Base-by-base conservation (phyloP, 2,888 invertebrate species). In the Amphimallon solstitiale region DNA sequence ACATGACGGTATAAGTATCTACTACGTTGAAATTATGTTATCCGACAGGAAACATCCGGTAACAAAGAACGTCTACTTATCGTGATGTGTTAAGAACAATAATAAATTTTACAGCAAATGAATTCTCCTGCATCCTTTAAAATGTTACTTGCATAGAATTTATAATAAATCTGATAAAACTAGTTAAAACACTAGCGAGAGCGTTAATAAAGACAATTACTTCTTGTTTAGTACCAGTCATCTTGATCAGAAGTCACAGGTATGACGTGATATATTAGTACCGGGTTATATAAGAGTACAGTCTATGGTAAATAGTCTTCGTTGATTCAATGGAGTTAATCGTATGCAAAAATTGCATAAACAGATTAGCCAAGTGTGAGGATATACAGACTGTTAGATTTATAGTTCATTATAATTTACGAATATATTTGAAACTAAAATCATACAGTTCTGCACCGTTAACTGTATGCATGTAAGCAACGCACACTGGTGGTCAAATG, bases 101-200 rank as follows among this genome's bases (percentile, higher is more conserved):
- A 49, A 49, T 43, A 43, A 43, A 29, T 29, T 52, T 52, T 5
- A 37, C 52, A 9, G 37, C 19, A n/a, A 52, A 37, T 52, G 43
- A 43, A 43, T 43, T 43, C 52, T 19, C n/a, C n/a, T 17, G 52
- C 17, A 17, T 37, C 35, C 52, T 52, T 52, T 52, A 52, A 52
- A 52, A 52, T 12, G 52, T 19, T 48, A n/a, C 43, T 7, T 14
- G 19, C 17, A 52, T 34, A 10, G 37, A 52, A 52, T 52, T 52
- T 52, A 52, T 52, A 52, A 52, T 52, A 52, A 37, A 52, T 52
- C 52, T 52, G 52, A 52, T 52, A 52, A 52, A 52, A 52, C 34
- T 52, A 37, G 52, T 52, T 52, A 37, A 52, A 52, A 52, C 37
- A 52, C 52, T 37, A 37, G 19, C 52, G 37, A 19, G 35, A 19